phyloP scores from a whole-genome alignment of 1,140 invertebrate species.

The Lepeophtheirus salmonis region DNA sequence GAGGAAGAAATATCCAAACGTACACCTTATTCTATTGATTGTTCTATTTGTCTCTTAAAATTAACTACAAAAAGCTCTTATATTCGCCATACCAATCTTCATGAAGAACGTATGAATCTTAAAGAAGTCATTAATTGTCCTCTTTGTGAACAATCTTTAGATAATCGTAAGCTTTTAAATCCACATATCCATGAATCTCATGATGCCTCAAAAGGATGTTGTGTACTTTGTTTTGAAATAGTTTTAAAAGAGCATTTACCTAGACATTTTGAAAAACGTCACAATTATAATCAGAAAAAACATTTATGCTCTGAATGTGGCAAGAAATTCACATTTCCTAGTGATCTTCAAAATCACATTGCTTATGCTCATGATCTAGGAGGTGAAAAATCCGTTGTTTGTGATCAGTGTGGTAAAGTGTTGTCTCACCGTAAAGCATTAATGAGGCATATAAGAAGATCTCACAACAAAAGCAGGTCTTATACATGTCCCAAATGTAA shows the following conservation, averaged over 20 bases:
- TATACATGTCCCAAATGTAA: background rate
- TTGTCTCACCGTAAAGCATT: background rate
- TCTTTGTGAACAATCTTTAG: background rate
- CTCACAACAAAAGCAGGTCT: background rate
- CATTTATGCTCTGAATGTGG: background rate
- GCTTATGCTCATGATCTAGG: background rate
- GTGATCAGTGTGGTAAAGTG: slow-evolving; percentile 2
- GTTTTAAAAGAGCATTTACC: background rate
- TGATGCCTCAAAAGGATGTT: background rate
- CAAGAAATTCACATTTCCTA: background rate
- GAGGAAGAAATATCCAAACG: too few relatives aligned
- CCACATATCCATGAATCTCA: background rate
- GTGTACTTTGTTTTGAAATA: background rate
- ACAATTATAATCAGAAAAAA: background rate
- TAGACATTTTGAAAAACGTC: background rate
- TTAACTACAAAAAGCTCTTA: background rate
- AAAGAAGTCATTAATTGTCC: background rate
- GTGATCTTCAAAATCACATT: background rate
- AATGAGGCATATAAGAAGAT: background rate
- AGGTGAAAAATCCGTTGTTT: background rate
- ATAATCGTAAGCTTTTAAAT: background rate
- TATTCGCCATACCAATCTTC: background rate
- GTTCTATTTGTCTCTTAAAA: background rate
- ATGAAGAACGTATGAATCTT: background rate
- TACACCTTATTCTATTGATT: background rate